Conservation (phyloP, 2,888 invertebrate species). For the Idaea biselata region DNA sequence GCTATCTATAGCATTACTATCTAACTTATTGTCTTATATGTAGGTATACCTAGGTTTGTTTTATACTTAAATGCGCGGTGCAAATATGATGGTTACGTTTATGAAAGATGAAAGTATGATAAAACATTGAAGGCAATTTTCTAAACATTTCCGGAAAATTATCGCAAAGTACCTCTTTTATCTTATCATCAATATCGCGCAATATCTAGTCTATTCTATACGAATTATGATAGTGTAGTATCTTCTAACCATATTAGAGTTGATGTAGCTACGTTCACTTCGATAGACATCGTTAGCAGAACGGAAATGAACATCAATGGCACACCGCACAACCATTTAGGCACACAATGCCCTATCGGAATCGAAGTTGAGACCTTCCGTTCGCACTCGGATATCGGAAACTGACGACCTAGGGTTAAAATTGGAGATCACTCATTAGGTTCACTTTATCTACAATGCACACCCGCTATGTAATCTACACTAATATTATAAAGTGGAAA, state of each 20-base stretch:
- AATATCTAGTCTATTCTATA: conserved; percentile 22
- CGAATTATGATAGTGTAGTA: conserved; percentile 14
- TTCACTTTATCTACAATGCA: background rate
- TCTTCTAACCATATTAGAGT: conserved; percentile 10
- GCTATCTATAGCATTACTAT: no score
- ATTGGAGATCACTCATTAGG: background rate
- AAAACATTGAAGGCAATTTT: background rate
- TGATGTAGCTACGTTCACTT: conserved; percentile 24
- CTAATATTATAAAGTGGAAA: no score
- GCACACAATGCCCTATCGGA: conserved; percentile 64
- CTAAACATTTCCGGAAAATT: background rate
- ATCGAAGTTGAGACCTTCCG: conserved; percentile 45
- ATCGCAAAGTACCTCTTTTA: conserved; percentile 13
- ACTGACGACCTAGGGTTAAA: conserved; percentile 35
- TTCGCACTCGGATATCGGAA: conserved; percentile 44
- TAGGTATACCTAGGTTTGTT: background rate
- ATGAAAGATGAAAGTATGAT: background rate
- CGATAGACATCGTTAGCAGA: conserved; percentile 45
- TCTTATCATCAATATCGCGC: conserved; percentile 23
- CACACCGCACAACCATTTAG: conserved; percentile 61
- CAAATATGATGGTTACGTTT: background rate
- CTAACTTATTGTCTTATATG: background rate
- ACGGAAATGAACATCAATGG: conserved; percentile 53
- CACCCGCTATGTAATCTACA: background rate
- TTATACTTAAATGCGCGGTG: background rate